Evolutionary conservation across 2,113 vertebrate genomes (phyloP).

Genomic region (Pteronura brasiliensis): DNA sequence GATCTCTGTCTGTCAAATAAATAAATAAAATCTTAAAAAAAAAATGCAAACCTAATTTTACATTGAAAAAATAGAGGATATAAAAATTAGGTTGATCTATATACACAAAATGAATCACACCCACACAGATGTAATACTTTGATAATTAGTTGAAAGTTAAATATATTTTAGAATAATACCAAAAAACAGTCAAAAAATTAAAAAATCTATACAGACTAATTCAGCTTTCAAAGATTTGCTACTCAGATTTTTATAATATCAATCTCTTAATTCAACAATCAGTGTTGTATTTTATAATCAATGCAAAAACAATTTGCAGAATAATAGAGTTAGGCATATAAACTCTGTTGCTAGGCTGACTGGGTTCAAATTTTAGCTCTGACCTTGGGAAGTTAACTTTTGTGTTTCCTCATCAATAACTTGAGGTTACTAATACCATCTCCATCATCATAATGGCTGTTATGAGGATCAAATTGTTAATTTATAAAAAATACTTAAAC

Average conservation of each 20-base stretch:
- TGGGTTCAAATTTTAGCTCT: neutral
- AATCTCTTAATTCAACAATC: neutral
- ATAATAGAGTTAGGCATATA: neutral
- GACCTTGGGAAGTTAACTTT: neutral
- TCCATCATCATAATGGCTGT: neutral
- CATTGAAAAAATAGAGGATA: neutral
- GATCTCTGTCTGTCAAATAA: too few relatives aligned
- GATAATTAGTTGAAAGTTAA: neutral
- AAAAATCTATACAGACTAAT: neutral
- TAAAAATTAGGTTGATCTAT: neutral
- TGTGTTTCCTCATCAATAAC: neutral
- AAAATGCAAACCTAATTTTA: neutral
- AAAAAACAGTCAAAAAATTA: neutral
- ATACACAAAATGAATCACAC: neutral
- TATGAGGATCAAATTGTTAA: neutral
- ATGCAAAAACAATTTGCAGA: neutral
- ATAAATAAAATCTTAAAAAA: too few relatives aligned
- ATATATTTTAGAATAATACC: neutral
- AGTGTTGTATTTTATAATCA: neutral
- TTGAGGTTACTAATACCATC: neutral
- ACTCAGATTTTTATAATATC: neutral
- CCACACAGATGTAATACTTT: neutral
- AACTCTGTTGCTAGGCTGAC: neutral
- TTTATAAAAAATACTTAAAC: neutral
- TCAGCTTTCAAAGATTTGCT: neutral